A percentile compares a stretch with the other conserved stretches of the same genome.
These are phyloP conservation scores for Sinohyriopsis cumingii DNA, from an alignment of 2,888 invertebrate species.

Conservation along the genomic window DNA sequence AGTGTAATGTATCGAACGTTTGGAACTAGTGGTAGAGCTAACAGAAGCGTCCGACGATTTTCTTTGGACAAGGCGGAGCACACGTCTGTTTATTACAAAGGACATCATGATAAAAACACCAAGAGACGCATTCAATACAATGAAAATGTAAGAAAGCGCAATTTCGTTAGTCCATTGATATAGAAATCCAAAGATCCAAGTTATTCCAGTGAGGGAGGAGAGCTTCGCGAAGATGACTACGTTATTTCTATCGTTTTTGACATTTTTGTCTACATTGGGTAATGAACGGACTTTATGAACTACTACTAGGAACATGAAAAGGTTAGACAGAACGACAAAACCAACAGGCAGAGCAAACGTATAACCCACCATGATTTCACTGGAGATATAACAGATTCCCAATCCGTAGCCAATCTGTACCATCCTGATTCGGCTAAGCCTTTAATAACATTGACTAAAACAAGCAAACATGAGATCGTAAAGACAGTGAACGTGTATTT, in stretches of 20 bases:
- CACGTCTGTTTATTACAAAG: constrained; percentile 19
- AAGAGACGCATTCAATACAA: constrained; percentile 22
- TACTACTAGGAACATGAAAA: constrained; percentile 15
- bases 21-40: too few species aligned
- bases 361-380: constrained; percentile 10
- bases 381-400: constrained; percentile 24
- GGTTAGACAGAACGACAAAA: constrained; percentile 16
- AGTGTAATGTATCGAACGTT: too few species aligned
- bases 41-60: too few species aligned
- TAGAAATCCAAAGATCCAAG: constrained; percentile 29
- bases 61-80: background rate
- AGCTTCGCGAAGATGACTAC: constrained; percentile 21
- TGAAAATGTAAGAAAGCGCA: constrained; percentile 23
- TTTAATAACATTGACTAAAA: constrained; percentile 10
- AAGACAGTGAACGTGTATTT: constrained; percentile 12
- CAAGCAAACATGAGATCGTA: constrained; percentile 6
- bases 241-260: constrained; percentile 14
- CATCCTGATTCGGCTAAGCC: background rate
- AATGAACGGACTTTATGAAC: constrained; percentile 8
- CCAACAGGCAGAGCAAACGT: constrained; percentile 23
- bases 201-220: constrained; percentile 20
- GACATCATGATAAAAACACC: constrained; percentile 27
- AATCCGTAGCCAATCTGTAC: constrained; percentile 20
- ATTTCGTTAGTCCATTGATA: constrained; percentile 10
- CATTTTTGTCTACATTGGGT: constrained; percentile 4